These are phyloP conservation scores for Phrynocephalus forsythii DNA, from an alignment of 2,797 vertebrate genomes.

Conservation along the genomic window DNA sequence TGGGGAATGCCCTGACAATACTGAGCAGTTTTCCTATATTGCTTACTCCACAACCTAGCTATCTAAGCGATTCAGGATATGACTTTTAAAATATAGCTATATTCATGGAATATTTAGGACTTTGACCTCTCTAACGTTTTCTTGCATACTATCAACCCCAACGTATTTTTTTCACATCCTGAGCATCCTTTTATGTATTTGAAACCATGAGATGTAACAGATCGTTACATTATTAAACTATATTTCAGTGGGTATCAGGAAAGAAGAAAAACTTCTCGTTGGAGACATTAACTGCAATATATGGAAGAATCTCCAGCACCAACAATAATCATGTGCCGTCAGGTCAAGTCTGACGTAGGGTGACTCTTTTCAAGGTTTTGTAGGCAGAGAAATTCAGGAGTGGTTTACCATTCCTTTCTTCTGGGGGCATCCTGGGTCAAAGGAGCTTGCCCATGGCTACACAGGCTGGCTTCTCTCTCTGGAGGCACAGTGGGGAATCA, in stretches of 20 bases:
- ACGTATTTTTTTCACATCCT: background rate
- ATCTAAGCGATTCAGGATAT: accelerated
- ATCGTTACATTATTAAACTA: background rate
- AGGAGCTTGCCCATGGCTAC: too few relatives aligned
- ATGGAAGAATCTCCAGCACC: background rate
- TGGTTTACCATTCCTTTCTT: too few relatives aligned
- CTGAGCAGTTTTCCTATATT: background rate
- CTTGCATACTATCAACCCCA: accelerated
- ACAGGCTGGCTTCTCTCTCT: too few relatives aligned
- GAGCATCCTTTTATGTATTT: background rate
- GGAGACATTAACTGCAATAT: background rate
- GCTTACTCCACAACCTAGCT: background rate
- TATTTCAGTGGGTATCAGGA: background rate
- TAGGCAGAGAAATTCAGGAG: too few relatives aligned
- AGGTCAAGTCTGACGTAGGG: too few relatives aligned
- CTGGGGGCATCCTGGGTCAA: too few relatives aligned
- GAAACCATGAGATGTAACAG: background rate
- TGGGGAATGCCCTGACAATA: background rate
- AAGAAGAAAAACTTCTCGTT: background rate
- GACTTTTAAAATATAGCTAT: background rate
- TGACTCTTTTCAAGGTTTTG: too few relatives aligned
- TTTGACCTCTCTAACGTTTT: background rate
- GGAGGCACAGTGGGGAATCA: too few relatives aligned
- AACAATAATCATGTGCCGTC: too few relatives aligned
- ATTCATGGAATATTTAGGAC: background rate